Evolutionary conservation across 1,140 invertebrate species (phyloP).

Genomic region (Hydropsyche tenuis): DNA sequence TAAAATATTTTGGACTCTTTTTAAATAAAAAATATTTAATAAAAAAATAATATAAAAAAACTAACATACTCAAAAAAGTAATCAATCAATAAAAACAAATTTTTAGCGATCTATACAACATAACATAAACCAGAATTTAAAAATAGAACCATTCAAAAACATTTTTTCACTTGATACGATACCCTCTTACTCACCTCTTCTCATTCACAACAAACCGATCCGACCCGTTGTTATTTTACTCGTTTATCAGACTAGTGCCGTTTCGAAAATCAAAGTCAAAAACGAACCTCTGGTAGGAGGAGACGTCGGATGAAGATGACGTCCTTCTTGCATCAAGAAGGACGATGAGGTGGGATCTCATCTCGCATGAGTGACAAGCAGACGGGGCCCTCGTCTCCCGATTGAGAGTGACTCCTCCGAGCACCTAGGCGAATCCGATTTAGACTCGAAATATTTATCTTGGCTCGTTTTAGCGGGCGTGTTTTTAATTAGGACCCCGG

Average conservation of each 20-base stretch:
- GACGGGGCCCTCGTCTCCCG: not conserved
- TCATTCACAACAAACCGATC: not conserved
- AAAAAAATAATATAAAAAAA: no score
- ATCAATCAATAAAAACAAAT: no score
- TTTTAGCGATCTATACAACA: no score
- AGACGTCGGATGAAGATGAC: not conserved
- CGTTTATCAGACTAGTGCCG: not conserved
- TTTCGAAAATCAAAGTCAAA: conserved; percentile 1
- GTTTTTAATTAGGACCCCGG: no score
- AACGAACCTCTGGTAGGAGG: not conserved
- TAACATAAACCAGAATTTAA: no score
- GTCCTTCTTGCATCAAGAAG: not conserved
- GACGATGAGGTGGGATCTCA: not conserved
- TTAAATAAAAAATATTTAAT: no score
- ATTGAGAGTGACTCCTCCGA: conserved; percentile 21
- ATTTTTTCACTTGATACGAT: no score
- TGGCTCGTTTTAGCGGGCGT: no score
- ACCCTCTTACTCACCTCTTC: not conserved
- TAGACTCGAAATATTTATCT: no score
- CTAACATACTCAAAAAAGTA: no score
- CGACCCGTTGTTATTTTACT: not conserved
- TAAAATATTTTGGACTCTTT: no score
- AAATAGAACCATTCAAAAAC: no score
- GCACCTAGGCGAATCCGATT: not conserved
- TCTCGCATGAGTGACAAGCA: conserved; percentile 28